Evolutionary conservation across 2,888 invertebrate genomes (phyloP).

Genomic region (Philereme vetulata): DNA sequence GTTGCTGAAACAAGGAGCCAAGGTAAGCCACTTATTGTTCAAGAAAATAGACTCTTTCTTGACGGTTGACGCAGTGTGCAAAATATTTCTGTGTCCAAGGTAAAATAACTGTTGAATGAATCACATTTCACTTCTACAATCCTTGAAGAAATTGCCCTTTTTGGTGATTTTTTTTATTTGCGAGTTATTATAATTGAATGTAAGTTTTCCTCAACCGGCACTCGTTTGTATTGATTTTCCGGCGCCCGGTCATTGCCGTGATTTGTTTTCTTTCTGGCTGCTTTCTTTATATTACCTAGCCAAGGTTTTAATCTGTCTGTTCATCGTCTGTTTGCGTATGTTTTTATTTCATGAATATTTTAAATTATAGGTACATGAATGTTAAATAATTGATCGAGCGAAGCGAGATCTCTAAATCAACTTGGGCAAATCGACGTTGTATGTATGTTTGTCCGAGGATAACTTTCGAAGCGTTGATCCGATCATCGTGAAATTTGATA

Average conservation of each 20-base stretch:
- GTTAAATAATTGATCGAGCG: too few species aligned
- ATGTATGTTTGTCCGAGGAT: too few species aligned
- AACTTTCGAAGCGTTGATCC: too few species aligned
- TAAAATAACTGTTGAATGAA: conserved; percentile 62
- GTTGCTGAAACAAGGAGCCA: conserved; percentile 88
- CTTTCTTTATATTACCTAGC: conserved; percentile 23
- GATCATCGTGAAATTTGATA: too few species aligned
- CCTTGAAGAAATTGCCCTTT: conserved; percentile 5
- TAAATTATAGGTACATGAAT: too few species aligned
- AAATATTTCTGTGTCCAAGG: conserved; percentile 66
- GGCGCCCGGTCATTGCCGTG: conserved; percentile 56
- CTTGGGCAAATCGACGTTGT: too few species aligned
- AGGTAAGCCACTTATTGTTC: conserved; percentile 74
- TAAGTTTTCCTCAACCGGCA: conserved; percentile 28
- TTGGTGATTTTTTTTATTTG: not conserved
- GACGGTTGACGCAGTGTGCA: conserved; percentile 35
- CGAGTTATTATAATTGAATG: not conserved
- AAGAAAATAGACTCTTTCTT: conserved; percentile 20
- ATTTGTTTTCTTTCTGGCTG: conserved; percentile 58
- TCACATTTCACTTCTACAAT: conserved; percentile 16
- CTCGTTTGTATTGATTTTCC: conserved; percentile 73
- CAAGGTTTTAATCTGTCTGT: not conserved
- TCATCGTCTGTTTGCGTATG: too few species aligned
- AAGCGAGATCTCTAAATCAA: too few species aligned
- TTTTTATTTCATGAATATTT: conserved; percentile 1